These are phyloP conservation scores for Molanna angustata DNA, from an alignment of 2,888 invertebrate species.

Conservation along the genomic window DNA sequence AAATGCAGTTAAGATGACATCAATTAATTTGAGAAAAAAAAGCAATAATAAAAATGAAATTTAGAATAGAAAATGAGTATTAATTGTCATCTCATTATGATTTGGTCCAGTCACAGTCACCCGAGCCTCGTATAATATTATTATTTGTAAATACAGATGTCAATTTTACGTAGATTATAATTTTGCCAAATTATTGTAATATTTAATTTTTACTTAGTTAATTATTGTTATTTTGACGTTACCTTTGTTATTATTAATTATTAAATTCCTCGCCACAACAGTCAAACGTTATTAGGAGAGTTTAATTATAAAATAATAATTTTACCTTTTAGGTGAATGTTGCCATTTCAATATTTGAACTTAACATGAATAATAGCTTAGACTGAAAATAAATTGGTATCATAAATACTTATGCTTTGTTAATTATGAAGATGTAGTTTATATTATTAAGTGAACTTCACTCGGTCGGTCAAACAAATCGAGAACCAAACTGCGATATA, in stretches of 20 bases:
- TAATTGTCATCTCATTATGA: too few species aligned
- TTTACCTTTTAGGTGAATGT: constrained; percentile 29
- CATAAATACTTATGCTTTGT: constrained; percentile 34
- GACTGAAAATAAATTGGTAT: constrained; percentile 31
- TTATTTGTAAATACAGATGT: constrained; percentile 32
- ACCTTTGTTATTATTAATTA: constrained; percentile 4
- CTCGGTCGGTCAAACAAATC: not conserved
- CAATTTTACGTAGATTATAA: constrained; percentile 32
- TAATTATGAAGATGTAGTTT: constrained; percentile 32
- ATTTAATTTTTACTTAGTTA: constrained; percentile 26
- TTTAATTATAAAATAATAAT: not conserved
- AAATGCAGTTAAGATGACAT: too few species aligned
- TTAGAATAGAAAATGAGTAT: too few species aligned
- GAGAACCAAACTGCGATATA: too few species aligned
- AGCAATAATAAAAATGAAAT: too few species aligned
- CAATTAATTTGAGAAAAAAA: too few species aligned
- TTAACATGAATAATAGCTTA: constrained; percentile 32
- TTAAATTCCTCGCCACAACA: not conserved
- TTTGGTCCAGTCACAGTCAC: too few species aligned
- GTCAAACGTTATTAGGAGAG: not conserved
- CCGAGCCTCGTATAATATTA: constrained; percentile 30
- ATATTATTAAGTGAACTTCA: constrained; percentile 5
- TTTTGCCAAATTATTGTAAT: constrained; percentile 31
- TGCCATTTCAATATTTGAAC: constrained; percentile 30
- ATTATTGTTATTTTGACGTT: constrained; percentile 16